Base-by-base conservation (phyloP, 1,140 invertebrate species). In the Colletes latitarsis region DNA sequence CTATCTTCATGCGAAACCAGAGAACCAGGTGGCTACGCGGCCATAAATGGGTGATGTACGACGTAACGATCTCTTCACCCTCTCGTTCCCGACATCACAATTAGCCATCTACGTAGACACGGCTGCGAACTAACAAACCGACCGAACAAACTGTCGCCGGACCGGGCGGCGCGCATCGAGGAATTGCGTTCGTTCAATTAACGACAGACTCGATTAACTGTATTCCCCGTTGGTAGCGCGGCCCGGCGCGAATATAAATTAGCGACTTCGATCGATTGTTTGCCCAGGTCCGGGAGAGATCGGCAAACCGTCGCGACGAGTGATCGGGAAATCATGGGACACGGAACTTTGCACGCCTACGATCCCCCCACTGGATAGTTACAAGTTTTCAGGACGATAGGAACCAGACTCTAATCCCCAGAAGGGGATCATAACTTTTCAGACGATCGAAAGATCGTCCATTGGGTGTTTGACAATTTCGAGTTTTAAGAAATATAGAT, bases 41-140 rank as follows among this genome's bases (percentile, higher is more conserved):
- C 91, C 89, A 91, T 90, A 91, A 89, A 91, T 91, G 88, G 89
- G 67, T 87, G 86, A 88, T 86, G 77, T 85, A 86, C 85, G 82
- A 89, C 80, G 82, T 84, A 86, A 85, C 82, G 82, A 89, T 91
- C 82, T 88, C 85, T 88, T 90, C 85, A 88, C 87, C 89, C 88
- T 87, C 71, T 69, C 77, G 49, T 53, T 71, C 74, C 74, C 82
- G 81, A 90, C 86, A 82, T 88, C 84, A 86, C 82, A 86, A 87
- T 87, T 87, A 87, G 77, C 72, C 68, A 69, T 82, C 19, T 69
- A 58, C 69, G 81, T 83, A 70, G 62, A 86, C 71, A 64, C 30
- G 55, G 30, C 77, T 66, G 63, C 46, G 67, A 73, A 67, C 63
- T 14, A 46, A 77, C 55, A 57, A 78, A 79, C 73, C 62, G 46